Evolutionary conservation across 2,888 invertebrate species (phyloP).

Genomic region (Monochamus alternatus): DNA sequence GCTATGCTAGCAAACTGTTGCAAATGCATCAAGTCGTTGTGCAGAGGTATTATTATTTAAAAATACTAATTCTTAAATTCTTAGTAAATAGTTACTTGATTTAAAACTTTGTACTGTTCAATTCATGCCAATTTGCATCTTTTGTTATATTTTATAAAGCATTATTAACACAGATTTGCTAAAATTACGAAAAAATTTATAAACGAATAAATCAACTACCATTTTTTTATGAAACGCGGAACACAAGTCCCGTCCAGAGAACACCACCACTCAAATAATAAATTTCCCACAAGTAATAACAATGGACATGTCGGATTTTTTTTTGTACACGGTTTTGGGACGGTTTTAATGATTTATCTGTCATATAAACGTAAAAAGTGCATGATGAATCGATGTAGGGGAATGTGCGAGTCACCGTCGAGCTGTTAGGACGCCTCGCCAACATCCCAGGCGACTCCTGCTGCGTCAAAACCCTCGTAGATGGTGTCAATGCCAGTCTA

Average conservation of each 20-base stretch:
- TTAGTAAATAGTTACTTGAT: too few relatives aligned
- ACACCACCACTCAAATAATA: background rate
- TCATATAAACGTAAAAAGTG: conserved; percentile 44
- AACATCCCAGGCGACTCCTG: conserved; percentile 55
- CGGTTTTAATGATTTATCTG: conserved; percentile 32
- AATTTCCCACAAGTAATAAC: conserved; percentile 13
- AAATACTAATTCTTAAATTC: too few relatives aligned
- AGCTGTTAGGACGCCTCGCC: conserved; percentile 54
- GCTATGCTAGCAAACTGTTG: too few relatives aligned
- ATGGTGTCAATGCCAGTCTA: conserved; percentile 61
- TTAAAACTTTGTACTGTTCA: too few relatives aligned
- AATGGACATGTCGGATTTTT: conserved; percentile 21
- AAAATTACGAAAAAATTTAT: too few relatives aligned
- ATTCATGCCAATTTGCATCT: too few relatives aligned
- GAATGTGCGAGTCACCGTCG: conserved; percentile 58
- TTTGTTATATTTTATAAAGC: too few relatives aligned
- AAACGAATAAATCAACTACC: too few relatives aligned
- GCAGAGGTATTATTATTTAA: too few relatives aligned
- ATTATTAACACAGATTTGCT: too few relatives aligned
- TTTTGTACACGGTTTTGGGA: conserved; percentile 18
- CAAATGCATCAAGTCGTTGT: too few relatives aligned
- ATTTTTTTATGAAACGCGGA: too few relatives aligned
- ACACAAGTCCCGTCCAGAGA: background rate
- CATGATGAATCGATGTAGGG: conserved; percentile 52
- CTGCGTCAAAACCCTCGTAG: conserved; percentile 50